Evolutionary conservation across 1,140 invertebrate species (phyloP), one percentile per base, ranked within the genome.

Genomic region (Nebria ingens): DNA sequence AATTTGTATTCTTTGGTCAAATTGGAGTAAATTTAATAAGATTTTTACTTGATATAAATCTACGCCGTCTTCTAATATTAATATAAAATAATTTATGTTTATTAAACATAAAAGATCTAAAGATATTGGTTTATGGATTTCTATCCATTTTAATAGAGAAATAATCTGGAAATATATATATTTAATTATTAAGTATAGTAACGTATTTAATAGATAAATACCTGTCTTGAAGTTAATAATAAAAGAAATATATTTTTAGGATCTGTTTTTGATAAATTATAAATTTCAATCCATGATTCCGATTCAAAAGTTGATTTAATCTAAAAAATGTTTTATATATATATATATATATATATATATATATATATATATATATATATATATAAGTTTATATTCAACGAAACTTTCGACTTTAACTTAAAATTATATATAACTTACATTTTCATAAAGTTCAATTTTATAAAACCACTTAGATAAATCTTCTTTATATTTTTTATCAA

Each of bases 1-100:
- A 6, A 86, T 70, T 50, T 79, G 74, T 2, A 80, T 66, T 1
- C 79, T 71, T 29, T 81, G 75, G 1, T 70, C 62, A 0, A 65
- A 53, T 0, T 82, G 79, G 19, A 83, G 62, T 17, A 74, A 69
- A 3, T 62, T 63, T 4, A 84, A 67, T 45, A 81, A 66, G 58
- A 76, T 62, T 51, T 70, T 60, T 2, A 76, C 65, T 23, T 69
- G 59, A 15, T 62, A 58, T 2, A 69, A 67, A 2, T 68, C 68
- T 2, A 67, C 69, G 54, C 71, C 66, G 20, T 65, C 68, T 2
- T 69, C 68, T 53, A 72, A 76, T 55, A 74, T 67, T 59, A 69
- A 72, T 56, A 74, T 67, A 55, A 70, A 67, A 53, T 70, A 78
- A 56, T 70, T 68, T 55, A 65, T 68, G 56, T 73, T 75, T 1